Conservation (phyloP, 2,113 vertebrate species). For the Lampris incognitus region DNA sequence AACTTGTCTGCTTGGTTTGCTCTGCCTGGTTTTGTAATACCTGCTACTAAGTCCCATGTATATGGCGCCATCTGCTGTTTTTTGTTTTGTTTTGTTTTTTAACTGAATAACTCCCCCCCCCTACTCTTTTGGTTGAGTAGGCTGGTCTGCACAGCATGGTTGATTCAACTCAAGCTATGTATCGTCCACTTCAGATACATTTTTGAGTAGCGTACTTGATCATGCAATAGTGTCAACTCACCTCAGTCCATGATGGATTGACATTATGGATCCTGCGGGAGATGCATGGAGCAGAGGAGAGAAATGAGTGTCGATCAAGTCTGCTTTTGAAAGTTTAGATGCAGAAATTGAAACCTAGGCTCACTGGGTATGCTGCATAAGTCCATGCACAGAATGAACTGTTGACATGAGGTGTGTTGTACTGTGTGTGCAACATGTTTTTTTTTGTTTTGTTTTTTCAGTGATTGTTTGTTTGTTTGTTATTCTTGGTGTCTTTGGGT, state of each 20-base stretch:
- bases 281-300: slow-evolving; percentile 62
- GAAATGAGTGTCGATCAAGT: slow-evolving; percentile 29
- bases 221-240: slow-evolving; percentile 47
- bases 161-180: slow-evolving; percentile 68
- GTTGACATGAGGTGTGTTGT: background rate
- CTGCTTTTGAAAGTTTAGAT: slow-evolving; percentile 52
- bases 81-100: background rate
- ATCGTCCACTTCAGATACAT: slow-evolving; percentile 66
- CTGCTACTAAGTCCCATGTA: slow-evolving; percentile 55
- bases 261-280: slow-evolving; percentile 53
- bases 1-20: slow-evolving; percentile 50
- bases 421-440: background rate
- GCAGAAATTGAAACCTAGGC: slow-evolving; percentile 19
- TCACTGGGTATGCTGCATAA: slow-evolving; percentile 20
- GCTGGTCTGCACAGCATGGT: slow-evolving; percentile 72
- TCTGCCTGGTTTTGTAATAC: slow-evolving; percentile 60
- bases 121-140: slow-evolving; percentile 41
- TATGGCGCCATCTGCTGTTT: slow-evolving; percentile 79
- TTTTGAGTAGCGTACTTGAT: slow-evolving; percentile 50
- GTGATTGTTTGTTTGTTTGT: background rate
- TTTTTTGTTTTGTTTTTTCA: background rate
- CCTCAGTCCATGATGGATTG: slow-evolving; percentile 44
- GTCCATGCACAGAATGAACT: background rate
- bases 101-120: slow-evolving; percentile 54
- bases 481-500: background rate